These are phyloP conservation scores for Coracias cyanogaster DNA, from an alignment of 2,797 vertebrate species.

Conservation along the genomic window DNA sequence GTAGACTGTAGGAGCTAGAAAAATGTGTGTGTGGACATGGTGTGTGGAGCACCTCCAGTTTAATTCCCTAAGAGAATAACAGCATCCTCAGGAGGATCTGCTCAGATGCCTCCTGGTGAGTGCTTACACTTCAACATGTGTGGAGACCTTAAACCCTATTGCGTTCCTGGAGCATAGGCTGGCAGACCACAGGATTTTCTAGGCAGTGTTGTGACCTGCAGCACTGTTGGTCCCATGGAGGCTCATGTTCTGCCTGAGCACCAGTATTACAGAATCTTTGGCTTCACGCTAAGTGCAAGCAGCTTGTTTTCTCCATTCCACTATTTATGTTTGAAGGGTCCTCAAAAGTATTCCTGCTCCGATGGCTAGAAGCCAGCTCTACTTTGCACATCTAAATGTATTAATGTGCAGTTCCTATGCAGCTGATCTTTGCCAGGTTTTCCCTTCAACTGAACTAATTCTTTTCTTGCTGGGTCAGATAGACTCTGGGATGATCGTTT, in stretches of 20 bases:
- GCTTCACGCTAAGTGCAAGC: neutral
- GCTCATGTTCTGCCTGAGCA: neutral
- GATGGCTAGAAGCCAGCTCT: neutral
- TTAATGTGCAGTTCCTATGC: neutral
- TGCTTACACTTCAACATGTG: neutral
- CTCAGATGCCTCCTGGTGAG: neutral
- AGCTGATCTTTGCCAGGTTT: conserved; percentile 1
- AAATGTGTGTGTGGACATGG: fast-evolving
- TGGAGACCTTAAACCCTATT: neutral
- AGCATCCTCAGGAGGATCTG: neutral
- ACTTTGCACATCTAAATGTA: neutral
- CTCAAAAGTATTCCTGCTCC: neutral
- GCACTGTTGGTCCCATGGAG: neutral
- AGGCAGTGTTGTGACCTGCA: neutral
- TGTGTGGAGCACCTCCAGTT: neutral
- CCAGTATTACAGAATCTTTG: neutral
- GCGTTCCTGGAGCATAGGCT: neutral
- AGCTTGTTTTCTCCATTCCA: neutral
- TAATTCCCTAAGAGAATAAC: neutral
- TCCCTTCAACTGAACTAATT: neutral
- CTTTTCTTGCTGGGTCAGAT: neutral
- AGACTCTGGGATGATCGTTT: neutral
- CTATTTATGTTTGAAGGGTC: neutral
- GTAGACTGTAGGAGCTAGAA: neutral
- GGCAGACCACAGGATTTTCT: neutral